Evolutionary conservation across 2,113 vertebrate species (phyloP), one percentile per base, ranked within the genome.

Genomic region (Perca fluviatilis): DNA sequence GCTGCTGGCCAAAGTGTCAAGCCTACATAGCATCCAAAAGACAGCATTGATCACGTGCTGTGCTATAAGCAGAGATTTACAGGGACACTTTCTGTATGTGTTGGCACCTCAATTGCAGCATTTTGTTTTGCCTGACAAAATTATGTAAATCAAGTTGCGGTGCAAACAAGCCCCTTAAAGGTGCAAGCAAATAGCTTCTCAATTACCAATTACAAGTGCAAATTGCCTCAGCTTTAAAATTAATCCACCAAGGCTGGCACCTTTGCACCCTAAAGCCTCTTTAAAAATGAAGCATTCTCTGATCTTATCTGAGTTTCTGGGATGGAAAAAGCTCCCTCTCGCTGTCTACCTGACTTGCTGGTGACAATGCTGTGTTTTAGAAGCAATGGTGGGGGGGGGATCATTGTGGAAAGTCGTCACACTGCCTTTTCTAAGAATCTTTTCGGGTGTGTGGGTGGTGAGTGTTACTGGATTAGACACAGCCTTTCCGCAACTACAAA

Each of bases 181-280:
- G 83, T 86, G 78, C 67, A 74, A 86, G 85, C 71, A 90, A 90
- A 86, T 88, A 70, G 72, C 85, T 90, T 65, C 82, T 85, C 89
- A 80, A 89, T 93, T 91, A 90, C 86, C 85, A 80, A 91, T 89
- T 90, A 88, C 85, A 90, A 88, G 89, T 92, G 88, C 86, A 93
- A 93, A 91, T 90, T 92, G 85, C 83, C 73, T 90, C 77, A 80
- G 86, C 88, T 93, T 92, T 91, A 83, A 88, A 87, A 91, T 90
- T 86, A 90, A 92, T 91, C 89, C 88, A 84, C 85, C 85, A 85
- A 90, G 82, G 79, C 86, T 86, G 84, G 74, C 74, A 86, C 88
- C 89, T 92, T 84, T 91, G 89, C 86, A 80, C 90, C 84, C 81
- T 86, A 86, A 91, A 92, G 83, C 85, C 63, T 86, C 83, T 86